Evolutionary conservation across 1,140 invertebrate species (phyloP).

Genomic region (Halictus rubicundus): DNA sequence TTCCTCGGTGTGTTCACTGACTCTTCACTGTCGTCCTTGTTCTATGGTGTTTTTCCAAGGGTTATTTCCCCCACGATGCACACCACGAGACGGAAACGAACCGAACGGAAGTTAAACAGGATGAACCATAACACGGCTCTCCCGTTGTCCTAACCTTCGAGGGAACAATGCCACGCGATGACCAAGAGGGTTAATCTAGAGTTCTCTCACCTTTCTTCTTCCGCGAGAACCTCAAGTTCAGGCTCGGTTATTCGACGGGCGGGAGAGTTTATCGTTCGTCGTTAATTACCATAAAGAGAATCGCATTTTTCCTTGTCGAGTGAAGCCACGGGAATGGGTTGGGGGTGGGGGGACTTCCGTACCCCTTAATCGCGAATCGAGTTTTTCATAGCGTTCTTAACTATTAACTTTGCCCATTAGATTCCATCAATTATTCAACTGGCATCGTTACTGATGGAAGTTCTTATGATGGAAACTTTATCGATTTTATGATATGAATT

Average conservation of each 20-base stretch:
- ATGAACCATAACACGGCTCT: constrained; percentile 22
- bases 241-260: no score
- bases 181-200: constrained; percentile 12
- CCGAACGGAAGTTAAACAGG: constrained; percentile 28
- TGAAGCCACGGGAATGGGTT: no score
- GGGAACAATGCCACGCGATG: constrained; percentile 4
- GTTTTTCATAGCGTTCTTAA: background rate
- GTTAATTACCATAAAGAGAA: no score
- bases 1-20: constrained; percentile 61
- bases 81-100: background rate
- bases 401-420: background rate
- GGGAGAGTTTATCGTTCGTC: no score
- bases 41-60: background rate
- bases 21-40: background rate
- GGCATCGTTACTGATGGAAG: background rate
- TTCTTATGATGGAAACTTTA: background rate
- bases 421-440: background rate
- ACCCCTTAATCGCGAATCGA: no score
- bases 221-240: no score
- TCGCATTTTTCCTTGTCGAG: no score
- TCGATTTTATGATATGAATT: background rate
- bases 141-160: constrained; percentile 29
- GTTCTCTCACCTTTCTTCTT: background rate
- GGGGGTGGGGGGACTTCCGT: no score
- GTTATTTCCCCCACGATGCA: background rate